Evolutionary conservation across 2,113 vertebrate genomes (phyloP), one percentile per base, ranked within the genome.

Genomic region (Lophius piscatorius): DNA sequence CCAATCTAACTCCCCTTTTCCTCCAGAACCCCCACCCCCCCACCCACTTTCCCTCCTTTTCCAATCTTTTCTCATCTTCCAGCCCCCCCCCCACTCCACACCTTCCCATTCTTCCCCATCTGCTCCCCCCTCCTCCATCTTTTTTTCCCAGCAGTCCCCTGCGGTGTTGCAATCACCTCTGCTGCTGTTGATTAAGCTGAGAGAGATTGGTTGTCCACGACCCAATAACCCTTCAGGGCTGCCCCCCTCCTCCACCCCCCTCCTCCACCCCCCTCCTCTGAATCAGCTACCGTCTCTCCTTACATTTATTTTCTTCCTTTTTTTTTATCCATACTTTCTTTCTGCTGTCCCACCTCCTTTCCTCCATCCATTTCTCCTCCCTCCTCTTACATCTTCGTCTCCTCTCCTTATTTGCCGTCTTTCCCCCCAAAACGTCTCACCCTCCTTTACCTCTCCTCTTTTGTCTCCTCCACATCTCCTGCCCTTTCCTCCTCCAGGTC

Each of bases 161-260:
- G 77, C 63, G 69, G 73, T 81, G 78, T 70, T 79, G 74, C 74
- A 85, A 85, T 86, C 87, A 87, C 80, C 83, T 85, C 76, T 86
- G 81, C 82, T 84, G 80, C 76, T 89, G 85, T 89, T 90, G 88
- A 90, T 90, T 85, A 88, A 84, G 78, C 74, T 75, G 75, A 87
- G 84, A 86, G 83, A 90, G 87, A 91, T 89, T 89, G 88, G 84
- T 74, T 89, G 82, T 88, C 87, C 84, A 67, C 80, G 85, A 86
- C 82, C 87, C 85, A 85, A 87, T 90, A 87, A 89, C 87, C 85
- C 83, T 80, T 22, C 64, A 76, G 80, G 78, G 78, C 68, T 57
- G 38, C 40, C 50, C 13, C 8, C 16, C 64, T 26, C 18, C 65
- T 36, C 22, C 40, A 22, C 49, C 3, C 16, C 24, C 17, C 14